Base-by-base conservation (phyloP, 2,797 vertebrate species). In the Scolopax bukidnonensis region DNA sequence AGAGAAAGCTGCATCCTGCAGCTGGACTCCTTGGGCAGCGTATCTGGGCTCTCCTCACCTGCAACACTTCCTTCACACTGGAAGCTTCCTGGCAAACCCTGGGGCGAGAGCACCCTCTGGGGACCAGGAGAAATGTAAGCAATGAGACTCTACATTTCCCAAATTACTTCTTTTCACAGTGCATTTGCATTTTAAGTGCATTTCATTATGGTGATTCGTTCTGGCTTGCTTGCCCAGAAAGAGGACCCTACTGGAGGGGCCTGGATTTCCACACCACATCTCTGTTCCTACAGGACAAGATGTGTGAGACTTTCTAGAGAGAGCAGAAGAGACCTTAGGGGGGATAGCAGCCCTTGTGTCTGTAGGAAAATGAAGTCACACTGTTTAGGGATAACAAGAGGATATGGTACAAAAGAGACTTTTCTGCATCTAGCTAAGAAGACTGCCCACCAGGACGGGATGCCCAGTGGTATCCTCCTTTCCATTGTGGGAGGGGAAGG, bases 31-130 rank as follows among this genome's bases (percentile, higher is more conserved):
- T 54, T 2, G 3, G 30, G 40, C 57, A 53, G 1, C 18, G 18
- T 45, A 69, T 50, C 56, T 76, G 38, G 23, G 30, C 23, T 80
- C 6, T 65, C 25, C 36, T 32, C 43, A n/a, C 48, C 40, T 11
- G 27, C 53, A 53, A 7, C 4, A 6, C 36, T n/a, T 40, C 40
- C 56, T 69, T 50, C 21, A 17, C 3, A 1, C 23, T 27, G 51
- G 33, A 51, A 48, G 28, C 41, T 69, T 50, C 65, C 43, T 51
- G 73, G 54, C 21, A 53, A 79, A 48, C 16, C 36, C 50, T 36
- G 78, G 16, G n/a, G 12, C 3, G 6, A 92, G 67, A 81, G 77
- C 91, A 87, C 81, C 94, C 94, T 82, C 84, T 94, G 70, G 84
- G 33, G 70, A 84, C 41, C 78, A 32, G 19, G 18, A 79, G 57